Evolutionary conservation across 2,113 vertebrate genomes (phyloP).

Genomic region (Oceanodroma tethys): DNA sequence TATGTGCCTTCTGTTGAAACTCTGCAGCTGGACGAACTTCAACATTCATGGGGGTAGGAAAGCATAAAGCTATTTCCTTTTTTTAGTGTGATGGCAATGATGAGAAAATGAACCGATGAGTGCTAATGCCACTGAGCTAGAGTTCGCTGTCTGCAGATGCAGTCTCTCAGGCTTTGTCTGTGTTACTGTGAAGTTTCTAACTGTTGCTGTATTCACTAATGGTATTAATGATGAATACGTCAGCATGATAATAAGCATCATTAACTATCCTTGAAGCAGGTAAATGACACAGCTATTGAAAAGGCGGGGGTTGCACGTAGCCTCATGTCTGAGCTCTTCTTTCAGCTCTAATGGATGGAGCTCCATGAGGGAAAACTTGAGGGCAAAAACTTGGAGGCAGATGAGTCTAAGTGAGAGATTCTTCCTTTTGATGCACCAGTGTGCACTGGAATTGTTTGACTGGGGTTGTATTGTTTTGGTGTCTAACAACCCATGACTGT

Average conservation of each 20-base stretch:
- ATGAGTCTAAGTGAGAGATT: not conserved
- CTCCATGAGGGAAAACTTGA: not conserved
- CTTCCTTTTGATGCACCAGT: not conserved
- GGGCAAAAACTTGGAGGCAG: not conserved
- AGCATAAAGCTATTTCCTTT: not conserved
- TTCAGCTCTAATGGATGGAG: not conserved
- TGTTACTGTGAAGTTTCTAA: not conserved
- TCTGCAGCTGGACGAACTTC: not conserved
- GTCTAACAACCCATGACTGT: not conserved
- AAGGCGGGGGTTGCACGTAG: not conserved
- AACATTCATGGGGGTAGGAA: not conserved
- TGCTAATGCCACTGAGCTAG: not conserved
- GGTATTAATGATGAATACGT: not conserved
- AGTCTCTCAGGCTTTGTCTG: not conserved
- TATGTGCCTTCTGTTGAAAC: not conserved
- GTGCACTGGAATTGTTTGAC: not conserved
- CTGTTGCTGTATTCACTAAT: not conserved
- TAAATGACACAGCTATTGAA: constrained; percentile 9
- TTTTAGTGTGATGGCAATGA: not conserved
- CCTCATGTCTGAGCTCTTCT: not conserved
- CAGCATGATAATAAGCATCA: constrained; percentile 13
- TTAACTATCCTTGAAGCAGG: not conserved
- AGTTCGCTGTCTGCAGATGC: not conserved
- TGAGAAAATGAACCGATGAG: not conserved
- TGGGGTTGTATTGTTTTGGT: not conserved